Percentiles rank a stretch among this genome's conserved stretches.
Evolutionary conservation across 1,140 invertebrate species (phyloP).

Genomic region (Leptopilina clavipes): DNA sequence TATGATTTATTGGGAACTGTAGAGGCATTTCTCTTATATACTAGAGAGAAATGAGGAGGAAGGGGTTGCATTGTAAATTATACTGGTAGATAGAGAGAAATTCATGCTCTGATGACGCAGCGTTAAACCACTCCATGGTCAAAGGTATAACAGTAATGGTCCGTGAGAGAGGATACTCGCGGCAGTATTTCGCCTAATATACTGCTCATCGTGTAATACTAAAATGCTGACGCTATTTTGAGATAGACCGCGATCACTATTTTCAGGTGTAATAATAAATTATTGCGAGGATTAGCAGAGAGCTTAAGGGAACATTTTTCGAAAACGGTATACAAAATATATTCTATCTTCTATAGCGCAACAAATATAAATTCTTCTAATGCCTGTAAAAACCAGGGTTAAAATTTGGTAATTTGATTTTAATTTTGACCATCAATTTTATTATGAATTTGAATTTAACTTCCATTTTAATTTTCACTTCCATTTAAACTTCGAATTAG

Average conservation of each 20-base stretch:
- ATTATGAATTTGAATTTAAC: no score
- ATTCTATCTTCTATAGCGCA: no score
- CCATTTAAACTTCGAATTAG: no score
- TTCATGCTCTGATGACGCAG: slow-evolving; percentile 74
- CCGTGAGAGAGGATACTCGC: slow-evolving; percentile 72
- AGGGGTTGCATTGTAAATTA: slow-evolving; percentile 68
- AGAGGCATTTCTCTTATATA: background rate
- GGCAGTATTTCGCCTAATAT: slow-evolving; percentile 73
- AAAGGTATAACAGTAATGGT: slow-evolving; percentile 75
- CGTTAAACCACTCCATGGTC: slow-evolving; percentile 69
- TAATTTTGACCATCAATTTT: no score
- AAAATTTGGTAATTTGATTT: no score
- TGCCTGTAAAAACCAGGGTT: no score
- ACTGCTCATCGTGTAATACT: slow-evolving; percentile 64
- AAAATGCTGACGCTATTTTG: slow-evolving; percentile 72
- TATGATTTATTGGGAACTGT: background rate
- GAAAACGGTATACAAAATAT: no score
- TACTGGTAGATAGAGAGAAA: slow-evolving; percentile 71
- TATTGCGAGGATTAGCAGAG: no score
- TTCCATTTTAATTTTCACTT: no score
- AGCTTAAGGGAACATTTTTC: no score
- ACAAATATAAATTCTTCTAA: no score
- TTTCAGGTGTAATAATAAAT: slow-evolving; percentile 61
- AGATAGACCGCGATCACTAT: slow-evolving; percentile 47
- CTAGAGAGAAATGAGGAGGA: slow-evolving; percentile 34